phyloP scores from a whole-genome alignment of 37 sponge, comb jelly and placozoan genomes.

The Geodia barretti region DNA sequence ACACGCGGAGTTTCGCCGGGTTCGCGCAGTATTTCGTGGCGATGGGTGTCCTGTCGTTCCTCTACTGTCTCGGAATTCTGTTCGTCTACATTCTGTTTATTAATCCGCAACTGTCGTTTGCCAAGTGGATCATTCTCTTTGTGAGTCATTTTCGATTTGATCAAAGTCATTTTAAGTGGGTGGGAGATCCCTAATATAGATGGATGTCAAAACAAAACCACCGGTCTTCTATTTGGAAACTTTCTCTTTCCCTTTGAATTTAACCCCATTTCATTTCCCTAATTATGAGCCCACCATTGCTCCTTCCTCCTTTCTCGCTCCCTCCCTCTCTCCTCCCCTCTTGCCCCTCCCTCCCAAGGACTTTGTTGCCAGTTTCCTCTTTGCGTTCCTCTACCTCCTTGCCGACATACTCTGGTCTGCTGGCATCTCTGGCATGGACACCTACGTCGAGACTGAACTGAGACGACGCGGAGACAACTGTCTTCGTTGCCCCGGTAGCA shows the following conservation, averaged over 20 bases:
- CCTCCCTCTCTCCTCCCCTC: constrained; percentile 5
- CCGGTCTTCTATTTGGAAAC: neutral
- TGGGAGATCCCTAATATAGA: neutral
- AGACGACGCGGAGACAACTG: neutral
- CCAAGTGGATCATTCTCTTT: constrained; percentile 37
- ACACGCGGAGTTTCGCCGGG: constrained; percentile 15
- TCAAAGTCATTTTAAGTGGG: neutral
- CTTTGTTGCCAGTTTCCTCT: constrained; percentile 29
- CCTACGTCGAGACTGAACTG: neutral
- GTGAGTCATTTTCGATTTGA: constrained; percentile 20
- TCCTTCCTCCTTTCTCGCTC: constrained; percentile 4
- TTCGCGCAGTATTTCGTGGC: constrained; percentile 74
- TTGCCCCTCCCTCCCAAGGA: constrained; percentile 52
- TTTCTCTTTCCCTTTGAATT: neutral
- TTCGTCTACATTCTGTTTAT: constrained; percentile 64
- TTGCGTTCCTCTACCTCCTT: constrained; percentile 51
- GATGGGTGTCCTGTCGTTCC: constrained; percentile 68
- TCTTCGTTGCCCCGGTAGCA: constrained; percentile 1
- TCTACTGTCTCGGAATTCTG: constrained; percentile 50
- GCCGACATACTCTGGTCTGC: constrained; percentile 75
- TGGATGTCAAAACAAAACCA: neutral
- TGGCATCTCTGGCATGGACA: constrained; percentile 27
- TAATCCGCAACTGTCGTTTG: constrained; percentile 17
- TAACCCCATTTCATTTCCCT: neutral
- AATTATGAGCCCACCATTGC: neutral